phyloP scores from a whole-genome alignment of 2,888 invertebrate genomes.

The Chloromyia formosa region DNA sequence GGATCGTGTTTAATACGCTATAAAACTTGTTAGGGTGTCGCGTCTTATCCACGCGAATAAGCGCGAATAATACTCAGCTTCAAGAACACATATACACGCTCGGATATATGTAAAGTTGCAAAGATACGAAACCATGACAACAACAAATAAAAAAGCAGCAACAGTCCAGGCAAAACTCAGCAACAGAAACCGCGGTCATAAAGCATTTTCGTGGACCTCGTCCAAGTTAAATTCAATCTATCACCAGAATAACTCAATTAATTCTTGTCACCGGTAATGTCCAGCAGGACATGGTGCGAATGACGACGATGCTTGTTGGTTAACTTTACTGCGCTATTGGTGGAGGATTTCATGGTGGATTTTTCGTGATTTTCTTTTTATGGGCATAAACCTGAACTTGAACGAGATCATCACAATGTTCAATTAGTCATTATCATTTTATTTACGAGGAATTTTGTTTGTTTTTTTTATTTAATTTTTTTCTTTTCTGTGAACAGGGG shows the following conservation, averaged over 20 bases:
- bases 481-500: too few relatives aligned
- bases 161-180: too few relatives aligned
- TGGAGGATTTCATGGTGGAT: not conserved
- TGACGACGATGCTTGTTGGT: constrained; percentile 6
- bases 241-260: constrained; percentile 63
- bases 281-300: constrained; percentile 45
- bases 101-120: too few relatives aligned
- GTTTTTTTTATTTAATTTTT: too few relatives aligned
- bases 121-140: too few relatives aligned
- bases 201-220: constrained; percentile 21
- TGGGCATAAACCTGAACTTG: constrained; percentile 31
- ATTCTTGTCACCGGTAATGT: constrained; percentile 65
- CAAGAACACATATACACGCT: too few relatives aligned
- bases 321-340: not conserved
- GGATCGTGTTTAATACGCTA: constrained; percentile 38
- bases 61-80: too few relatives aligned
- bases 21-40: constrained; percentile 39
- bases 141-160: too few relatives aligned
- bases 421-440: constrained; percentile 41
- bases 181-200: constrained; percentile 16
- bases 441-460: constrained; percentile 16
- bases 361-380: constrained; percentile 26
- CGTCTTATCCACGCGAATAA: constrained; percentile 18
- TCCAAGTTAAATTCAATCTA: constrained; percentile 27
- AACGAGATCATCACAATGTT: constrained; percentile 35